Evolutionary conservation across 2,797 vertebrate species (phyloP), one percentile per base, ranked within the genome.

Genomic region (Oophaga sylvatica): DNA sequence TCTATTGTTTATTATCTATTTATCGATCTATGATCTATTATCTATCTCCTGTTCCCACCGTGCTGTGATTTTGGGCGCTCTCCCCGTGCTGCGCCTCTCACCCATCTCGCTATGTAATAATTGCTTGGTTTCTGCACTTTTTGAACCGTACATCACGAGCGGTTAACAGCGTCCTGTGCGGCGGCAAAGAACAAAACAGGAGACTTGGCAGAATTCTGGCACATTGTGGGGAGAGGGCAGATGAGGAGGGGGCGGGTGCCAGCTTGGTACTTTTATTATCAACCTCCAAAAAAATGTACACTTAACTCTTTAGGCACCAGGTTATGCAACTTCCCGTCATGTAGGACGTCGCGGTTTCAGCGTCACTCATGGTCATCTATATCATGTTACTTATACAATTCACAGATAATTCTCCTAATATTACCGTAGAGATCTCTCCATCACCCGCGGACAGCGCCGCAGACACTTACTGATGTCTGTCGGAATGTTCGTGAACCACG

Each of bases 221-320:
- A 60, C 19, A 53, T 88, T 41, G 53, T n/a, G 62, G 87, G 26
- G 80, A 75, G 80, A 87, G 86, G 70, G 86, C 86, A 87, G 86
- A 87, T 87, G 86, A 87, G 80, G 56, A 35, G 86, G 86, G 80
- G 80, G 86, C 48, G 86, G 86, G 7, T 83, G 73, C 80, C 68
- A 87, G 86, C 80, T 78, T 83, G 71, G 45, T 56, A 35, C 71
- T 68, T 75, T 78, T 76, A 78, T 83, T 63, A 76, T 48, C 71
- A 68, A 45, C 62, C 59, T 78, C 48, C n/a, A 12, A 82, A 48
- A 76, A 70, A 80, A 10, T 67, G 41, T 57, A 82, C 41, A 67
- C 29, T 62, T 82, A 76, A 67, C 31, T 63, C 63, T 48, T 83
- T 29, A 56, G 57, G 11, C 71, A 16, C 16, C 11, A 20, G 35